These are phyloP conservation scores for Aphelocoma californica DNA, from an alignment of 2,797 vertebrate species.

Conservation along the genomic window DNA sequence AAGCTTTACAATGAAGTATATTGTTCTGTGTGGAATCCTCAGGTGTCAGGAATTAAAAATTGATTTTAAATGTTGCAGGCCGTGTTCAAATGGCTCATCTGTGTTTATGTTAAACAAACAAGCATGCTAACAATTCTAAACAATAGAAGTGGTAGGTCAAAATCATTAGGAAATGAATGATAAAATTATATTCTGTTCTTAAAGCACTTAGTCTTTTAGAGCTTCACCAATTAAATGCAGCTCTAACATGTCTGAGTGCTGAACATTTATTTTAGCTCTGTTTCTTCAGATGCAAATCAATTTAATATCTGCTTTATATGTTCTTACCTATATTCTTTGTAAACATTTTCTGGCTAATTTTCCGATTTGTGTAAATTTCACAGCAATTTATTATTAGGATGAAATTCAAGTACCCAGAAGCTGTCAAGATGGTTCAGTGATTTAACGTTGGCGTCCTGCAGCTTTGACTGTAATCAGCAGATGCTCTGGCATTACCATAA, in stretches of 20 bases:
- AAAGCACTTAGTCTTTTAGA: conserved; percentile 40
- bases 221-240: conserved; percentile 1
- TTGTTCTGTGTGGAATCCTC: conserved; percentile 69
- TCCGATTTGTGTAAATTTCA: conserved; percentile 70
- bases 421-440: conserved; percentile 78
- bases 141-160: conserved; percentile 51
- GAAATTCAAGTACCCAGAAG: conserved; percentile 67
- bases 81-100: conserved; percentile 54
- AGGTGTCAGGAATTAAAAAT: conserved; percentile 57
- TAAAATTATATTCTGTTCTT: conserved; percentile 66
- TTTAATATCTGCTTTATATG: conserved; percentile 37
- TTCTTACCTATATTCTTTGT: conserved; percentile 45
- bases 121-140: conserved; percentile 10
- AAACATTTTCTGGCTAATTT: conserved; percentile 67
- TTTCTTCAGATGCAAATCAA: conserved; percentile 23
- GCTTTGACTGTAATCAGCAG: conserved; percentile 78
- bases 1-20: conserved; percentile 64
- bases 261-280: conserved; percentile 2
- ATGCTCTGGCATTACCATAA: conserved; percentile 78
- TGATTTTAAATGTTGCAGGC: conserved; percentile 28
- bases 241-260: not conserved
- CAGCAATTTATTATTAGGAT: conserved; percentile 70
- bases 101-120: conserved; percentile 49
- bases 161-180: conserved; percentile 37
- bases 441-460: conserved; percentile 73